Evolutionary conservation across 2,113 vertebrate genomes (phyloP), one percentile per base, ranked within the genome.

Genomic region (Microtus richardsoni): DNA sequence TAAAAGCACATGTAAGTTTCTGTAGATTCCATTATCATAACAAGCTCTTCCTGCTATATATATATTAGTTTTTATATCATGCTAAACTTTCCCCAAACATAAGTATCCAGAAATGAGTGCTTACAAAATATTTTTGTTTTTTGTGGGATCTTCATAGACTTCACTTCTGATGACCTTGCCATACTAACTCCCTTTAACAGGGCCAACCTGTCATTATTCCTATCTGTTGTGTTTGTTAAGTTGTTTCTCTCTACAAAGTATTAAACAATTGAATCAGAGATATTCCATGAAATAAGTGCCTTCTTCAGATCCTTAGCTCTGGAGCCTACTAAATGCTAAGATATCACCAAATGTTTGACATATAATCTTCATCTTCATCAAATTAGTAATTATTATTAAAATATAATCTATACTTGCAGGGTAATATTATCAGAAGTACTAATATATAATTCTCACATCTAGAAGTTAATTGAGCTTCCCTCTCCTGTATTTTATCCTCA

Each of bases 1-100:
- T 97, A 94, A 97, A 97, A 79, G 16, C 78, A 52, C 95, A 83
- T 62, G 98, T 98, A 91, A 68, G 96, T 91, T 85, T 87, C 24
- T 68, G 14, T 21, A 89, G 84, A 16, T 66, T 91, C 21, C 80
- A 49, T 13, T 11, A 79, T 79, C 24, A 66, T 21, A 9, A 52
- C 36, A 19, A 66, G 10, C 33, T 70, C 78, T 49, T 17, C 24
- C 52, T 73, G 13, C 13, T 68, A 4, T n/a, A n/a, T n/a, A n/a
- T n/a, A n/a, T n/a, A n/a, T n/a, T n/a, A n/a, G n/a, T n/a, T 47
- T 47, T 47, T 47, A 47, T 47, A 54, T 54, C 54, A 19, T 54
- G 54, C 9, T 24, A 77, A 75, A 78, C 24, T 16, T 22, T 80
- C 3, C 16, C 22, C 5, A 83, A n/a, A 39, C 28, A 3, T 66